Conservation (phyloP, 2,888 invertebrate species). For the Calliphora vomitoria region DNA sequence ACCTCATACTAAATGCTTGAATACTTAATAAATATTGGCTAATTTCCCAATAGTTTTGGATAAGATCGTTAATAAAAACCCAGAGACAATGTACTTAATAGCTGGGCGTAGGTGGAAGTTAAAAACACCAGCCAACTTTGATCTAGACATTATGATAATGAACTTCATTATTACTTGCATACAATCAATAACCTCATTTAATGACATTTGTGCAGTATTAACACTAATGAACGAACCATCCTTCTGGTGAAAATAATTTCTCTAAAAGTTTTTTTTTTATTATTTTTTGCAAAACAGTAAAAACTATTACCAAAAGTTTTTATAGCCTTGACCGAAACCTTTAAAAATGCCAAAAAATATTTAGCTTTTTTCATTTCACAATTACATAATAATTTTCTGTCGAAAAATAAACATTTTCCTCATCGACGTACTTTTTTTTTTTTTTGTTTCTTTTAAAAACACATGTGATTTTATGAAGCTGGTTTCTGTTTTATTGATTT, state of each 20-base stretch:
- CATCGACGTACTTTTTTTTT: neutral
- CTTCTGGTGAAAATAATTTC: too few relatives aligned
- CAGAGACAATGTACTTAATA: neutral
- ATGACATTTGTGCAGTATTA: neutral
- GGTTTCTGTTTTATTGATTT: slow-evolving; percentile 62
- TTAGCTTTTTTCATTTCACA: slow-evolving; percentile 16
- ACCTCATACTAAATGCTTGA: neutral
- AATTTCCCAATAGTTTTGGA: slow-evolving; percentile 27
- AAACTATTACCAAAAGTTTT: neutral
- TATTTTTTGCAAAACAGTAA: neutral
- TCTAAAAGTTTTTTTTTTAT: too few relatives aligned
- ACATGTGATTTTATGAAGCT: slow-evolving; percentile 51
- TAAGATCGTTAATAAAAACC: neutral
- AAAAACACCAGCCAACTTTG: slow-evolving; percentile 46
- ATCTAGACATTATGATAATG: slow-evolving; percentile 62
- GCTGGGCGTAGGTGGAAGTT: slow-evolving; percentile 63
- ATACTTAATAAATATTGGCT: slow-evolving; percentile 30
- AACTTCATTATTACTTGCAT: slow-evolving; percentile 23
- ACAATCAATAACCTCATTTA: slow-evolving; percentile 25
- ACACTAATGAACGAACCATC: too few relatives aligned
- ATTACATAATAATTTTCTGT: slow-evolving; percentile 39
- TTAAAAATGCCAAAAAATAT: slow-evolving; percentile 22
- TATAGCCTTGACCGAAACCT: slow-evolving; percentile 64
- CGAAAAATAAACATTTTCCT: slow-evolving; percentile 23
- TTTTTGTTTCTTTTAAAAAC: too few relatives aligned